phyloP scores from a whole-genome alignment of 2,113 vertebrate species.

The Solenodon paradoxus region DNA sequence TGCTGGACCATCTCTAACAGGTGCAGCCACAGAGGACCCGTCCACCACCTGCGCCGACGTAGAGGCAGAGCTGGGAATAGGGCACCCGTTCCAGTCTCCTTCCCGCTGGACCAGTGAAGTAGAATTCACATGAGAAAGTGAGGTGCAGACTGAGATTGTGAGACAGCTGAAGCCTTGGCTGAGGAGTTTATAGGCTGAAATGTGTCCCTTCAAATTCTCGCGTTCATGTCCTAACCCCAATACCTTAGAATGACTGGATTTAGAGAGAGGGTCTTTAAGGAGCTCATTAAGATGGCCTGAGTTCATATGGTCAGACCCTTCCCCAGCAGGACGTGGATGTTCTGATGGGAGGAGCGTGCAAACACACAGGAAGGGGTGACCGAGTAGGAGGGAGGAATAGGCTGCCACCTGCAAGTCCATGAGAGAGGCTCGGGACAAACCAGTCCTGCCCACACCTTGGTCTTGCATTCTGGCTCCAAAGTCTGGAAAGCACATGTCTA shows the following conservation, averaged over 20 bases:
- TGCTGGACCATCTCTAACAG: too few relatives aligned
- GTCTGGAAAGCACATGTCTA: too few relatives aligned
- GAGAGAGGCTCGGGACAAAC: too few relatives aligned
- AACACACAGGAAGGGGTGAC: rapidly evolving
- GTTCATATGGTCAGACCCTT: background rate
- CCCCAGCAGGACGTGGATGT: rapidly evolving
- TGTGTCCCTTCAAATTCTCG: background rate
- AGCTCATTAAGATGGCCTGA: background rate
- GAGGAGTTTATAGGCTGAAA: too few relatives aligned
- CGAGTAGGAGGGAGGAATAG: background rate
- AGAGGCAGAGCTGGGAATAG: too few relatives aligned
- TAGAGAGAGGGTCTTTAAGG: too few relatives aligned
- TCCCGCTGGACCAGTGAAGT: background rate
- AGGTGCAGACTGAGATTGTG: too few relatives aligned
- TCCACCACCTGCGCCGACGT: too few relatives aligned
- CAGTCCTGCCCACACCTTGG: too few relatives aligned
- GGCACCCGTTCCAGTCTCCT: background rate
- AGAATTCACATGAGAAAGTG: too few relatives aligned
- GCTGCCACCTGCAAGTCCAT: rapidly evolving
- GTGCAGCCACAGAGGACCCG: too few relatives aligned
- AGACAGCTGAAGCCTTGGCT: background rate
- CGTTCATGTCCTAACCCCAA: background rate
- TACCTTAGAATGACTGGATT: background rate
- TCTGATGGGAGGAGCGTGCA: background rate
- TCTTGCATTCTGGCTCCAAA: background rate